Evolutionary conservation across 2,797 vertebrate genomes (phyloP), one percentile per base, ranked within the genome.

Genomic region (Argya squamiceps): DNA sequence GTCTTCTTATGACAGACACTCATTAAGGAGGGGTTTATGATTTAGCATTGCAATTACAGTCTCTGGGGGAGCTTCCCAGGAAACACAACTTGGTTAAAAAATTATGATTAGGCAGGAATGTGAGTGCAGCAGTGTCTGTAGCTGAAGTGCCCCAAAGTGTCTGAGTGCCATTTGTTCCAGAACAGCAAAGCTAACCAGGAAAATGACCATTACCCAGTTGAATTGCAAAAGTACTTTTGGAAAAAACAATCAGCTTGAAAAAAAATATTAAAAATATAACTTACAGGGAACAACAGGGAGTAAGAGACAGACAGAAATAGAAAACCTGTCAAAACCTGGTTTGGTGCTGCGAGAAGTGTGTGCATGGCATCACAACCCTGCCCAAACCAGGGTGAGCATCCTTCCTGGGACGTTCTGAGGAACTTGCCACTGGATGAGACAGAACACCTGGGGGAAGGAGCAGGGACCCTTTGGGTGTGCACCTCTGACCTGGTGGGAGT

Each of bases 1-100:
- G 55, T 86, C 88, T 94, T 56, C 63, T 64, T 91, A 68, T 88
- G 80, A 89, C 37, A 89, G 77, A 82, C 27, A 49, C 41, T 79
- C 43, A 77, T 92, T 86, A 90, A 75, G 58, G 55, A 59, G 34
- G 19, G 10, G 16, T 26, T 91, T 86, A 84, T 43, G 65, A 74
- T 86, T 86, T 87, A 88, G 50, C 55, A 67, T 71, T 88, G 70
- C 47, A 94, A 85, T 86, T 95, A 60, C 15, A 73, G 6, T 69
- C 82, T 77, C 71, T 74, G 63, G 22, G 37, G 64, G 18, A 89
- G 32, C n/a, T 88, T 91, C 46, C 0, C 0, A 46, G 60, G 30
- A 74, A 92, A 70, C 44, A 70, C 0, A 8, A 2, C 37, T 24
- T 41, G 16, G 47, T 85, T 80, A 77, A 93, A 73, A 91, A 80